Evolutionary conservation across 1,140 invertebrate genomes (phyloP), one percentile per base, ranked within the genome.

Genomic region (Patella vulgata): DNA sequence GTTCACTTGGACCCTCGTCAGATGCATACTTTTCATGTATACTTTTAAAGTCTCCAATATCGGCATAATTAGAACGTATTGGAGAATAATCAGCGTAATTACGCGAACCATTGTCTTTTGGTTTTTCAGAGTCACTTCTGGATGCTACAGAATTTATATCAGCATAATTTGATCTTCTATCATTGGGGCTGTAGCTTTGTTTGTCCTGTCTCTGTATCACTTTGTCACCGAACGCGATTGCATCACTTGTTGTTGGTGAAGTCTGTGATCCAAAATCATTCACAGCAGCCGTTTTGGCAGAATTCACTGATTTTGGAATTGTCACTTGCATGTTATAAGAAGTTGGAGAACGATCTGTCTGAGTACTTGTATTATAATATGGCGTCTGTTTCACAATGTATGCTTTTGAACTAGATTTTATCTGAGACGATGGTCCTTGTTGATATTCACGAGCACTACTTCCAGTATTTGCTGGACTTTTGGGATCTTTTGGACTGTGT

Each of bases 281-380:
- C 44, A 66, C 63, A n/a, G n/a, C n/a, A n/a, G n/a, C n/a, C 47
- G 63, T 59, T 27, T 48, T 53, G 1, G 42, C 12, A 39, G 67
- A 66, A n/a, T n/a, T n/a, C 44, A 47, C 39, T 54, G 36, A 42
- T 17, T 51, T 48, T 9, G 51, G 48, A 33, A 51, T 47, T 8
- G 57, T 59, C n/a, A 60, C 42, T 52, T 52, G 46, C 11, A 23
- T 50, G 44, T 36, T 23, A 3, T 60, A 42, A n/a, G 21, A 33
- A 1, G 47, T 36, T 60, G 47, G 27, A 31, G 33, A 39, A 6
- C 39, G 59, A 43, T 80, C 78, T 8, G 77, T 79, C 53, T 81
- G 79, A n/a, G 79, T 81, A 50, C 79, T 75, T 11, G 79, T 81
- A 58, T 78, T 81, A 62, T 79, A 81, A 65, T 78, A 72, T 21